These are phyloP conservation scores for Dendrolimus houi DNA, from an alignment of 2,888 invertebrate species.

Conservation along the genomic window DNA sequence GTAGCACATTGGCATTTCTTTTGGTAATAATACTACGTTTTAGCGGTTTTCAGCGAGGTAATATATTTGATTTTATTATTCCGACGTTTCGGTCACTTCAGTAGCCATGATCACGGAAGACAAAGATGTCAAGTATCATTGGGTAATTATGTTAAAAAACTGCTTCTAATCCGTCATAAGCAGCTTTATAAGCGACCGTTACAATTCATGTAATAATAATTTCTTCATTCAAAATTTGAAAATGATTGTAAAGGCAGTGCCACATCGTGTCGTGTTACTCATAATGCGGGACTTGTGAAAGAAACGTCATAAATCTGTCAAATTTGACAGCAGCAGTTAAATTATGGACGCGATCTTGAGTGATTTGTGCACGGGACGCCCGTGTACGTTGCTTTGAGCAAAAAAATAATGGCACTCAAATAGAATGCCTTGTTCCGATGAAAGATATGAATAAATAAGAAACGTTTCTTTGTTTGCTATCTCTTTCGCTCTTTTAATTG, in stretches of 20 bases:
- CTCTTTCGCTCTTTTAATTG: slow-evolving; percentile 1
- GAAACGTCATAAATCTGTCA: slow-evolving; percentile 66
- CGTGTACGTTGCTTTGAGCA: slow-evolving; percentile 15
- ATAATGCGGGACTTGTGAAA: slow-evolving; percentile 39
- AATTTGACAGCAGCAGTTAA: slow-evolving; percentile 45
- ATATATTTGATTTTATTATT: too few species aligned
- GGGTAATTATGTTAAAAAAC: too few species aligned
- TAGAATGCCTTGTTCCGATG: slow-evolving; percentile 8
- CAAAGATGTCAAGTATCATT: too few species aligned
- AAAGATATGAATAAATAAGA: not conserved
- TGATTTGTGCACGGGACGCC: slow-evolving; percentile 48
- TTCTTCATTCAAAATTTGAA: not conserved
- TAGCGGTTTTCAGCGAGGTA: too few species aligned
- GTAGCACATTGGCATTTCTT: too few species aligned
- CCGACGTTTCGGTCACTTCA: too few species aligned
- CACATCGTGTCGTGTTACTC: not conserved
- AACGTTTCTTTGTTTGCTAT: not conserved
- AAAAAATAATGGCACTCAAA: slow-evolving; percentile 21
- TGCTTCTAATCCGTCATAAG: not conserved
- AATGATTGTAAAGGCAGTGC: not conserved
- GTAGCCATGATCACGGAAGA: too few species aligned
- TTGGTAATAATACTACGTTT: too few species aligned
- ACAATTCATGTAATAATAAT: not conserved
- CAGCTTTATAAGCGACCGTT: too few species aligned
- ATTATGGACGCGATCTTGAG: slow-evolving; percentile 54